phyloP scores from a whole-genome alignment of 2,888 invertebrate species.

The Standfussiana lucernea region DNA sequence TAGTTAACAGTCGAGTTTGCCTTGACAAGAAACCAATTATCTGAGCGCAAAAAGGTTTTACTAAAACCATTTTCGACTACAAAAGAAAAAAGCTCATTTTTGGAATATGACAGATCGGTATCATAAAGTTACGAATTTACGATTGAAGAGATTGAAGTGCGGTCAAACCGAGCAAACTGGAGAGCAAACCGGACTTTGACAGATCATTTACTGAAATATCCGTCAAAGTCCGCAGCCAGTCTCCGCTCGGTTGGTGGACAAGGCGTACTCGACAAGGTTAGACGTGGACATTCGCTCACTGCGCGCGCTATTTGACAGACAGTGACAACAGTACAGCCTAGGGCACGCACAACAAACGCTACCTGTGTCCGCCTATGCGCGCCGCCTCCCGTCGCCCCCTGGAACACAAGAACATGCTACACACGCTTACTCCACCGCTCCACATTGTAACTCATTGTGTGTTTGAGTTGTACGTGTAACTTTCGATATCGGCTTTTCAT shows the following conservation, averaged over 20 bases:
- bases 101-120: neutral
- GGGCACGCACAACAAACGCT: slow-evolving; percentile 91
- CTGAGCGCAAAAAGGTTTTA: slow-evolving; percentile 24
- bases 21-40: slow-evolving; percentile 62
- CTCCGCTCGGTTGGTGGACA: slow-evolving; percentile 38
- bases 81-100: slow-evolving; percentile 7
- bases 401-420: slow-evolving; percentile 90
- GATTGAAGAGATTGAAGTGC: slow-evolving; percentile 25
- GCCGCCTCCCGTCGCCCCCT: slow-evolving; percentile 88
- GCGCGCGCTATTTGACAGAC: slow-evolving; percentile 89
- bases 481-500: neutral
- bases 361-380: slow-evolving; percentile 89
- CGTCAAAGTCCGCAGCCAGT: neutral
- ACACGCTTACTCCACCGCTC: slow-evolving; percentile 84
- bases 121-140: slow-evolving; percentile 22
- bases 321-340: slow-evolving; percentile 91
- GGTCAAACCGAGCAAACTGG: neutral
- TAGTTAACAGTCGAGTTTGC: slow-evolving; percentile 72
- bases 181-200: neutral
- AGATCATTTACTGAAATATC: slow-evolving; percentile 2
- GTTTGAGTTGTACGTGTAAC: slow-evolving; percentile 18
- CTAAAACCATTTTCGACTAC: slow-evolving; percentile 40
- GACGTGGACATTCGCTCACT: slow-evolving; percentile 86
- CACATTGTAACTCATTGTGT: slow-evolving; percentile 62
- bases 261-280: slow-evolving; percentile 75